These are phyloP conservation scores for Rhodinocichla rosea DNA, from an alignment of 2,113 vertebrate genomes.

Conservation along the genomic window DNA sequence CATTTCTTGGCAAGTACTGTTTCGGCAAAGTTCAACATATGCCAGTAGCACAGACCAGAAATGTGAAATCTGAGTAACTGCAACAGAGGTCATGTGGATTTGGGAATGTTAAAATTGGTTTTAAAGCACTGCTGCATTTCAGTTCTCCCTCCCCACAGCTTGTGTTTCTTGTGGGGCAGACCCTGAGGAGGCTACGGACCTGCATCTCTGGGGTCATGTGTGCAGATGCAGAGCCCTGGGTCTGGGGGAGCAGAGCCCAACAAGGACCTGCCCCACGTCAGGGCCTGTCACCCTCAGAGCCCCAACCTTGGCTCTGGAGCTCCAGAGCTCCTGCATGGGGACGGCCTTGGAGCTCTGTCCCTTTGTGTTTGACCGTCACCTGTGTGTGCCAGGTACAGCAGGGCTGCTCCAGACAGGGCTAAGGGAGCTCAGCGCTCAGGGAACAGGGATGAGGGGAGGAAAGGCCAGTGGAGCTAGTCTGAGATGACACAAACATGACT, in stretches of 20 bases:
- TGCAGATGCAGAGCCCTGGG: fast-evolving
- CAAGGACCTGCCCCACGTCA: fast-evolving
- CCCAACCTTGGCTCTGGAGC: fast-evolving
- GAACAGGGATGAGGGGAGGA: fast-evolving
- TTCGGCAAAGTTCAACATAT: neutral
- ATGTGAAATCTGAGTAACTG: neutral
- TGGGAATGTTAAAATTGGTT: neutral
- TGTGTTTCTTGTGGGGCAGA: neutral
- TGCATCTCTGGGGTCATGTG: neutral
- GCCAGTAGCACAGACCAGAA: neutral
- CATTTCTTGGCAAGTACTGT: neutral
- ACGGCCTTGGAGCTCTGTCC: neutral
- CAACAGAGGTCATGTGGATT: neutral
- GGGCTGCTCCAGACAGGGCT: neutral
- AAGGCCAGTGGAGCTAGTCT: neutral
- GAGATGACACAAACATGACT: neutral
- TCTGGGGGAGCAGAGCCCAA: fast-evolving
- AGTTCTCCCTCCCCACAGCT: neutral
- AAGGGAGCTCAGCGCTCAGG: fast-evolving
- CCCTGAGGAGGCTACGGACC: fast-evolving
- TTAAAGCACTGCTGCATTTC: neutral
- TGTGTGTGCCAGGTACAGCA: fast-evolving
- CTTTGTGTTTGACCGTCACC: neutral
- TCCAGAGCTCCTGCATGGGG: fast-evolving
- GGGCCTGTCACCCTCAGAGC: neutral